Evolutionary conservation across 1,140 invertebrate genomes (phyloP).

Genomic region (Phymastichus coffea): DNA sequence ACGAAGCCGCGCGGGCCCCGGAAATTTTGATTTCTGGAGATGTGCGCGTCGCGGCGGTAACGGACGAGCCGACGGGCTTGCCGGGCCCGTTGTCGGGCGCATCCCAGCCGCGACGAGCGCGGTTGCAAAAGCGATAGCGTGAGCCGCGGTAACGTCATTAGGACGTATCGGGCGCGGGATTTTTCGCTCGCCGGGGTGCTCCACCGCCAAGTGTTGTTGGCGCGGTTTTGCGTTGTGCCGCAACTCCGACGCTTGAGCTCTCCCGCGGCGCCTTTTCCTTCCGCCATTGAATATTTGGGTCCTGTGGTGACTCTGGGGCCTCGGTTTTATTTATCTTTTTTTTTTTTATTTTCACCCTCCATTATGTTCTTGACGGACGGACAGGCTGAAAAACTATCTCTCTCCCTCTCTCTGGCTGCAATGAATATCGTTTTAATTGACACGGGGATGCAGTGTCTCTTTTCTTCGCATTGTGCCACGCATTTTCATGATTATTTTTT

Average conservation of each 20-base stretch:
- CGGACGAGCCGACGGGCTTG: too few species aligned
- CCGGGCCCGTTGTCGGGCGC: too few species aligned
- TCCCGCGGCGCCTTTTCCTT: background rate
- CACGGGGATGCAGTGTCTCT: background rate
- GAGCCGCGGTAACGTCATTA: constrained; percentile 2
- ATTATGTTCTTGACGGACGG: background rate
- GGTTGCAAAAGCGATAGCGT: background rate
- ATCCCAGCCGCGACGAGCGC: too few species aligned
- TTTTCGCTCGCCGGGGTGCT: background rate
- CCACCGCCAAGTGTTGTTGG: background rate
- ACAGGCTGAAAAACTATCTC: background rate
- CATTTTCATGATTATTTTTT: background rate
- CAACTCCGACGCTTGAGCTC: background rate
- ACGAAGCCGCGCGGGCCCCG: too few species aligned
- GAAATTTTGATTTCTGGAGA: too few species aligned
- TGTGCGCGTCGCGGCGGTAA: too few species aligned
- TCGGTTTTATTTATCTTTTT: background rate
- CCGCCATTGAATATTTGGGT: background rate
- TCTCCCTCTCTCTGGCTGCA: constrained; percentile 2
- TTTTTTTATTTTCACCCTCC: constrained; percentile 9
- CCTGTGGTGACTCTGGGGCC: constrained; percentile 15
- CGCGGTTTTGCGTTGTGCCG: background rate
- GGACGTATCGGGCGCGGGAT: background rate
- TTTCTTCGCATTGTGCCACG: background rate
- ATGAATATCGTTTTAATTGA: constrained; percentile 27